Evolutionary conservation across 1,140 invertebrate species (phyloP), one percentile per base, ranked within the genome.

Genomic region (Zaprionus lachaisei): DNA sequence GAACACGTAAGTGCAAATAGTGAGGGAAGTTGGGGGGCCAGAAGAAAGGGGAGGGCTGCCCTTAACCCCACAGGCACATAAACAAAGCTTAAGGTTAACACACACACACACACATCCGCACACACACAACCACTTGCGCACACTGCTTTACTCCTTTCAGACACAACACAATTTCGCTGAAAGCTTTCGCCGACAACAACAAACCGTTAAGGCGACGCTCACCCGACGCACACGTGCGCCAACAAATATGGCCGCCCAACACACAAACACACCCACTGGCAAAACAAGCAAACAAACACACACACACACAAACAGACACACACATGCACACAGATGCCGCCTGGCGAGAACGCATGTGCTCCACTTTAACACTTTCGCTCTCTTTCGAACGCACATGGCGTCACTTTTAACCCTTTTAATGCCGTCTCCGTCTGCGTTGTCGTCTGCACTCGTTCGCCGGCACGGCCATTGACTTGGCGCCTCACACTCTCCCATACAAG

Each of bases 321-420:
- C 51, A 37, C 62, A 44, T 47, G 41, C 47, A 56, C 38, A 56
- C 22, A 63, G 31, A 65, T 51, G 55, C 66, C 41, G 26, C 26
- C 26, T 28, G 26, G 6, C 31, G 47, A 76, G 44, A 51, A 91
- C 87, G 87, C 86, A 91, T 91, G 87, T 91, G 87, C 89, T 84
- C 87, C 81, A 91, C 61, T 84, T 91, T 91, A 89, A 91, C 89
- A 91, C 89, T 91, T 91, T 91, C 81, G 84, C 84, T 91, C 89
- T 84, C 81, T 83, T 70, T 83, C 83, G 78, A 72, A 80, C 80
- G 72, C 87, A 91, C 80, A 81, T 87, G 83, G 49, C 80, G 69
- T 68, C 72, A 72, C 74, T 72, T 78, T 91, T 91, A 91, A 91
- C 89, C 89, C 89, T 91, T 91, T 91, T 91, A 91, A 91, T 91